Conservation (phyloP, 2,113 vertebrate genomes). For the Osmerus eperlanus region DNA sequence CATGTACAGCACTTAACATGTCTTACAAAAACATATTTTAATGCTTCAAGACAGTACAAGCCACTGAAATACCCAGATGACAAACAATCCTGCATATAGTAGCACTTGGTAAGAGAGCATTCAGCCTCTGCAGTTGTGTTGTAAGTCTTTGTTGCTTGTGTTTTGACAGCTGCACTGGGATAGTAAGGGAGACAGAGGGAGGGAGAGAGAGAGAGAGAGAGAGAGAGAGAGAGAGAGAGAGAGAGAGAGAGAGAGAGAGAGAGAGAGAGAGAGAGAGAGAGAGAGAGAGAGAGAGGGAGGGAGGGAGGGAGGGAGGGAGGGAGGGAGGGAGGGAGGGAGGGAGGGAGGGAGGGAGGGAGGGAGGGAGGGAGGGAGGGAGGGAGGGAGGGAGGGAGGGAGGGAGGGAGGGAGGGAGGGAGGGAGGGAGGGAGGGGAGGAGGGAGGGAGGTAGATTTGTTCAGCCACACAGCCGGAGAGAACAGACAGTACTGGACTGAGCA, state of each 20-base stretch:
- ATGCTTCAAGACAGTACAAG: too few species aligned
- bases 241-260: background rate
- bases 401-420: background rate
- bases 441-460: conserved; percentile 37
- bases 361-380: background rate
- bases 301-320: background rate
- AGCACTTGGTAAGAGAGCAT: background rate
- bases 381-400: background rate
- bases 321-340: background rate
- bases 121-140: conserved; percentile 16
- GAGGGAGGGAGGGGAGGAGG: background rate
- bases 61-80: too few species aligned
- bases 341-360: background rate
- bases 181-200: background rate
- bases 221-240: background rate
- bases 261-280: background rate
- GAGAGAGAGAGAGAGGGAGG: background rate
- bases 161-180: conserved; percentile 52
- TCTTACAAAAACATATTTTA: background rate
- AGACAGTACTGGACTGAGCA: conserved; percentile 61
- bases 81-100: background rate
- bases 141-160: conserved; percentile 27
- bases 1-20: background rate
- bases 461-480: conserved; percentile 48
- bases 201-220: background rate